Base-by-base conservation (phyloP, 2,113 vertebrate species). In the Chaetodon trifascialis region DNA sequence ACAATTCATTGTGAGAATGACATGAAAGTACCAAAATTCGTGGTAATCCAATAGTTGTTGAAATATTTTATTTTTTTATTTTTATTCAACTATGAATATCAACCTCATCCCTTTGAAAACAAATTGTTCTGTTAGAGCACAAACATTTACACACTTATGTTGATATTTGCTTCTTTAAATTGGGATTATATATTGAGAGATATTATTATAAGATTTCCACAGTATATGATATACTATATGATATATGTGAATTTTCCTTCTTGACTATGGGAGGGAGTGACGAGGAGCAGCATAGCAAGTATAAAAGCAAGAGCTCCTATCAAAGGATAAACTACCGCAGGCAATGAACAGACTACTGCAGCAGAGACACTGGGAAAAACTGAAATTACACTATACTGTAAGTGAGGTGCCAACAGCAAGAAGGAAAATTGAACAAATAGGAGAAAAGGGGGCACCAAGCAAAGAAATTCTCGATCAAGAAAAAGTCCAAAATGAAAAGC, bases 401-500 rank as follows among this genome's bases (percentile, higher is more conserved):
- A 83, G 70, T 72, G 58, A 75, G 63, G 34, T 0, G 14, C 49
- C 73, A 74, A 82, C 52, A 77, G 80, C 71, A 38, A 78, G 40
- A 77, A 51, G 19, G 14, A 40, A 60, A 58, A 63, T 17, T 52
- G 4, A 82, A 72, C 42, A 78, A 68, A 80, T 36, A 51, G 23
- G 0, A 67, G 34, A 63, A 59, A 62, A 78, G 51, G 11, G 73
- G 7, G 46, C 46, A 36, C 16, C 16, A 52, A 69, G 19, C 4
- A 77, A 79, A 75, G 60, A 83, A 49, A 70, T 52, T 55, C 64
- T 73, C 40, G 46, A 54, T 25, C 77, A 34, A 30, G 62, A 56
- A 72, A 77, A 80, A 23, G 40, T 73, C 71, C 15, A 69, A 78
- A 82, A 80, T 82, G 56, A 83, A 80, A 80, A 80, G 42, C 40